Conservation (phyloP, 1,140 invertebrate species). For the Pentalonia nigronervosa region DNA sequence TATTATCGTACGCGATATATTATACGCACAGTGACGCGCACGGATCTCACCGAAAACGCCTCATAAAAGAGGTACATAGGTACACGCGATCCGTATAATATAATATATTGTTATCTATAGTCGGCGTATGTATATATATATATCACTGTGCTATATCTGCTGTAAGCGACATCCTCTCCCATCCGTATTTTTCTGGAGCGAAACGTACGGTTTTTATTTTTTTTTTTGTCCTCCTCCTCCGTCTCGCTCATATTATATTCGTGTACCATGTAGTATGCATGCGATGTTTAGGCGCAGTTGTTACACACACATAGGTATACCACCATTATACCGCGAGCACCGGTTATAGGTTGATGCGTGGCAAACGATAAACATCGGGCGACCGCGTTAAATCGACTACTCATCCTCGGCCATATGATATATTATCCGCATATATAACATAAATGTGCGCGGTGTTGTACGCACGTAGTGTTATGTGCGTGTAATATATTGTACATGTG, state of each 20-base stretch:
- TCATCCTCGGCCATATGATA: not conserved
- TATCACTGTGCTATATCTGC: not conserved
- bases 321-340: not conserved
- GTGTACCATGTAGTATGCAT: too few relatives aligned
- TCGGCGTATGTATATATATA: too few relatives aligned
- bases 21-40: not conserved
- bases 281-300: not conserved
- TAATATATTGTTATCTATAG: not conserved
- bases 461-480: too few relatives aligned
- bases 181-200: not conserved
- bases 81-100: not conserved
- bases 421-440: not conserved
- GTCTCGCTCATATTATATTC: too few relatives aligned
- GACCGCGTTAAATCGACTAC: not conserved
- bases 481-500: not conserved
- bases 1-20: not conserved
- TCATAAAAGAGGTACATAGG: not conserved
- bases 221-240: not conserved
- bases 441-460: not conserved
- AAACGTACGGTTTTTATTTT: not conserved
- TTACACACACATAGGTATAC: too few relatives aligned
- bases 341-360: not conserved
- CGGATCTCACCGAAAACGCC: not conserved
- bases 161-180: not conserved
- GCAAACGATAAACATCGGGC: constrained; percentile 6